phyloP scores from a whole-genome alignment of 2,797 vertebrate genomes.

The Clarias fuscus region DNA sequence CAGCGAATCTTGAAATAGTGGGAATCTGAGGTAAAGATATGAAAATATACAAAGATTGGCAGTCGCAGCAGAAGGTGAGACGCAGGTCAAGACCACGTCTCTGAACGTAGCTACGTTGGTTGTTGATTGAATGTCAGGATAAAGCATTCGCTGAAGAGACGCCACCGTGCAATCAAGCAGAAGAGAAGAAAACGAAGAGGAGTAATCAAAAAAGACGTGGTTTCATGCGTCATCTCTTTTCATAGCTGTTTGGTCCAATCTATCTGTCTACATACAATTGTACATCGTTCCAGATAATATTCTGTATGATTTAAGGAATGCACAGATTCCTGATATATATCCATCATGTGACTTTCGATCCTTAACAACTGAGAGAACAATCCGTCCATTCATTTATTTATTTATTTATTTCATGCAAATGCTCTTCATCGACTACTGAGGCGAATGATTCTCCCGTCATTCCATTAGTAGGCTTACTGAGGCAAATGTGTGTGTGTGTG shows the following conservation, averaged over 20 bases:
- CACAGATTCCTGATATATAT: background rate
- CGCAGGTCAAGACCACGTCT: background rate
- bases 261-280: background rate
- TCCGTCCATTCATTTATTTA: slow-evolving; percentile 53
- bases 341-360: slow-evolving; percentile 43
- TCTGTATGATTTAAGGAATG: background rate
- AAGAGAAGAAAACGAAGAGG: background rate
- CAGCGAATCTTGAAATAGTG: background rate
- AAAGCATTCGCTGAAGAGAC: background rate
- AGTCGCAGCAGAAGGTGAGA: background rate
- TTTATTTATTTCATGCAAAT: slow-evolving; percentile 62
- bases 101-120: no score
- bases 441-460: slow-evolving; percentile 62
- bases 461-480: slow-evolving; percentile 59
- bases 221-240: background rate
- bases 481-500: slow-evolving; percentile 61
- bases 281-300: background rate
- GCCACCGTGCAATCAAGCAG: background rate
- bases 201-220: background rate
- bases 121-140: background rate
- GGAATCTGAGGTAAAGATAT: background rate
- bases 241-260: background rate
- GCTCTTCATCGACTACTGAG: slow-evolving; percentile 66
- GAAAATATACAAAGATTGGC: background rate
- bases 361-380: background rate